Conservation (phyloP, 1,140 invertebrate species). For the Apis laboriosa region DNA sequence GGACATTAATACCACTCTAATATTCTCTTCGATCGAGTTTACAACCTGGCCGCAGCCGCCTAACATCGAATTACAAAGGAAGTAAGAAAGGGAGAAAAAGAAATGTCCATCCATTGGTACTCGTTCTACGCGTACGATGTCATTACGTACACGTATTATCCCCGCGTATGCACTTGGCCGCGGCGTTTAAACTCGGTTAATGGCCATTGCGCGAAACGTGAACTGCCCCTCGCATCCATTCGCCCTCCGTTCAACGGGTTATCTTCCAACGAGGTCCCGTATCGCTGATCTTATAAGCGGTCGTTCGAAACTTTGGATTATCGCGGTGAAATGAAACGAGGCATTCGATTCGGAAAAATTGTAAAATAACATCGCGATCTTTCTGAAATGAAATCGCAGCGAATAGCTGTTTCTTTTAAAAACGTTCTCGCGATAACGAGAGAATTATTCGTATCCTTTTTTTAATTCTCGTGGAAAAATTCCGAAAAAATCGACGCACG, state of each 20-base stretch:
- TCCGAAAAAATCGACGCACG: too few species aligned
- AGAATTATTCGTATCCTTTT: too few species aligned
- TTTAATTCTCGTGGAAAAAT: too few species aligned
- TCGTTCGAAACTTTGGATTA: constrained; percentile 32
- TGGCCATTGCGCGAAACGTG: constrained; percentile 51
- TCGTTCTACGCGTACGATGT: constrained; percentile 35
- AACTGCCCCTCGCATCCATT: constrained; percentile 51
- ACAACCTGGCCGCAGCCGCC: not conserved
- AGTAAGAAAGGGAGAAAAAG: not conserved
- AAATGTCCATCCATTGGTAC: not conserved
- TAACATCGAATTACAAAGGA: constrained; percentile 16
- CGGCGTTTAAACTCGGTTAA: constrained; percentile 58
- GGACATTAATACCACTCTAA: not conserved
- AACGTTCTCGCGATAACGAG: too few species aligned
- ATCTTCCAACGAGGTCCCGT: constrained; percentile 19
- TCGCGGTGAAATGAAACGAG: not conserved
- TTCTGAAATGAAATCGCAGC: not conserved
- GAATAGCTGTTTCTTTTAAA: not conserved
- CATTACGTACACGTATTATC: constrained; percentile 56
- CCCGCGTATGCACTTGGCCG: constrained; percentile 51
- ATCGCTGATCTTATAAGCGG: constrained; percentile 50
- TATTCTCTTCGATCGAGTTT: constrained; percentile 20
- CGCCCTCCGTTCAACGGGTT: constrained; percentile 33
- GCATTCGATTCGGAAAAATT: not conserved
- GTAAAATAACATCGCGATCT: not conserved